phyloP scores from a whole-genome alignment of 1,140 invertebrate genomes.

The Neomicropteryx cornuta region DNA sequence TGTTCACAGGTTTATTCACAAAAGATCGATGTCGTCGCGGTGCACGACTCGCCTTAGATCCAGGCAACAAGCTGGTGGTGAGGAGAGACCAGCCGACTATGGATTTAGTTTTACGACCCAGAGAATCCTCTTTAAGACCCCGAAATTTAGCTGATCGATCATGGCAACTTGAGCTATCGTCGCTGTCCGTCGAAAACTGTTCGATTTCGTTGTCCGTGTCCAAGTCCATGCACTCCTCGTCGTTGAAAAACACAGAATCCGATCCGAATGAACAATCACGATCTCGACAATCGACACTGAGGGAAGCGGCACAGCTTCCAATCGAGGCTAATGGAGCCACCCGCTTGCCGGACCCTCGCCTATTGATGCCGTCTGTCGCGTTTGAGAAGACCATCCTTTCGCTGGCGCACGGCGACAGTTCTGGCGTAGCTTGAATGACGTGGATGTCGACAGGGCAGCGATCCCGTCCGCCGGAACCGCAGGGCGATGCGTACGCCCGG shows the following conservation, averaged over 20 bases:
- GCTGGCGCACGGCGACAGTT: constrained; percentile 69
- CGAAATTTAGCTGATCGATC: too few species aligned
- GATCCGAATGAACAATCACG: constrained; percentile 53
- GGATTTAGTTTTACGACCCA: too few species aligned
- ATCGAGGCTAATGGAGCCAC: constrained; percentile 65
- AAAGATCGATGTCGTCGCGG: constrained; percentile 14
- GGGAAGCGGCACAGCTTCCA: constrained; percentile 58
- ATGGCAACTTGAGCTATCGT: constrained; percentile 34
- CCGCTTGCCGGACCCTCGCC: constrained; percentile 17
- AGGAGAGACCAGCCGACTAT: too few species aligned
- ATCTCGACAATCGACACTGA: constrained; percentile 53
- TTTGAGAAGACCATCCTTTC: constrained; percentile 42
- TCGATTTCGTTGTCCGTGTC: constrained; percentile 73
- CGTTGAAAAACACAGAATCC: constrained; percentile 62
- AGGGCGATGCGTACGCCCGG: constrained; percentile 38
- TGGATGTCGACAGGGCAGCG: constrained; percentile 62
- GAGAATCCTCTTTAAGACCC: too few species aligned
- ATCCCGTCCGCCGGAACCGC: constrained; percentile 43
- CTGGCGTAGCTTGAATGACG: constrained; percentile 66
- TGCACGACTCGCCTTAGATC: too few species aligned
- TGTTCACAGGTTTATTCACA: constrained; percentile 11
- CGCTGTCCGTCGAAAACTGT: constrained; percentile 69
- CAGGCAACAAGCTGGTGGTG: too few species aligned
- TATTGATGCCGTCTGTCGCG: constrained; percentile 10
- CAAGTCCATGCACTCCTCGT: constrained; percentile 49